Percentiles rank a stretch among this genome's conserved stretches.
phyloP scores from a whole-genome alignment of 2,113 vertebrate genomes.

The Tyto alba region DNA sequence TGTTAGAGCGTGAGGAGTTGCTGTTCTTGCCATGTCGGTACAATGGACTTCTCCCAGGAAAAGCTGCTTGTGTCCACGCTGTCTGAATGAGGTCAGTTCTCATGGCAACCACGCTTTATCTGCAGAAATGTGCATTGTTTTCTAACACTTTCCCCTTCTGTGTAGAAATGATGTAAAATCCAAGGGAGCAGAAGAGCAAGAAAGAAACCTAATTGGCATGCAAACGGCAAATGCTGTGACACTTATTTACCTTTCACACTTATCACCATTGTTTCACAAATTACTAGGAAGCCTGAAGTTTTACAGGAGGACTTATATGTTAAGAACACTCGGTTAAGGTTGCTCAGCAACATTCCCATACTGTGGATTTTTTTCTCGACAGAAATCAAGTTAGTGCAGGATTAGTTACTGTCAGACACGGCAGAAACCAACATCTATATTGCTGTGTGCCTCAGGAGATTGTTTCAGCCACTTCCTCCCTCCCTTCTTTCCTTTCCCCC shows the following conservation, averaged over 20 bases:
- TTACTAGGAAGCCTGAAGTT: background rate
- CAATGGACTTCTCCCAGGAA: background rate
- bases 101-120: constrained; percentile 3
- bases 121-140: background rate
- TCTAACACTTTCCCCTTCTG: background rate
- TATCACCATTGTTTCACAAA: background rate
- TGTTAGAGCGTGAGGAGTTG: accelerated
- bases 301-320: background rate
- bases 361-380: background rate
- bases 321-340: background rate
- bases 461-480: background rate
- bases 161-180: background rate
- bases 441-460: background rate
- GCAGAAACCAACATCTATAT: background rate
- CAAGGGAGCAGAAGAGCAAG: background rate
- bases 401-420: background rate
- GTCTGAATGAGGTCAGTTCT: constrained; percentile 1
- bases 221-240: accelerated
- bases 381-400: background rate
- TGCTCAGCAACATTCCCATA: background rate
- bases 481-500: background rate
- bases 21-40: background rate
- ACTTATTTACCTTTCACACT: background rate
- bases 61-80: background rate
- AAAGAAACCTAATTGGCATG: background rate